Conservation (phyloP, 1,140 invertebrate genomes). For the Penaeus indicus region DNA sequence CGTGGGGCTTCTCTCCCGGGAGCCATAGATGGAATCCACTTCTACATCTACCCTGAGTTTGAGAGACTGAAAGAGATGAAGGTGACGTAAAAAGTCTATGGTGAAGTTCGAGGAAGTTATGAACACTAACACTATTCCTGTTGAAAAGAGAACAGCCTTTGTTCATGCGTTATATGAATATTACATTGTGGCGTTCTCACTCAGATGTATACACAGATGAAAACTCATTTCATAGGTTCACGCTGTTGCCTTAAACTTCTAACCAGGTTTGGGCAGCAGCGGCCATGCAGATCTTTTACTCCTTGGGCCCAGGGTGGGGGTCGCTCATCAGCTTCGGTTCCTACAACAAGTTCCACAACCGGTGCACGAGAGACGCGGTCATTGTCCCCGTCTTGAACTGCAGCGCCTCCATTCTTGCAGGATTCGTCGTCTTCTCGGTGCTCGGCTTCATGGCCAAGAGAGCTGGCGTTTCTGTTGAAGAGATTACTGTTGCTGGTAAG, state of each 20-base stretch:
- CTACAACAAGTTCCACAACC: conserved; percentile 77
- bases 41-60: conserved; percentile 65
- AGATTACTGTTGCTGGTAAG: conserved; percentile 63
- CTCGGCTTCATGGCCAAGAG: conserved; percentile 81
- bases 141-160: too few species aligned
- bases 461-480: conserved; percentile 70
- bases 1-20: conserved; percentile 85
- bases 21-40: conserved; percentile 68
- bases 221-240: background rate
- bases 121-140: too few species aligned
- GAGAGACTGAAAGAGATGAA: conserved; percentile 73
- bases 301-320: conserved; percentile 86
- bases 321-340: conserved; percentile 85
- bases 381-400: conserved; percentile 65
- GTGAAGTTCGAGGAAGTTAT: background rate
- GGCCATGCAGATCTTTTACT: conserved; percentile 89
- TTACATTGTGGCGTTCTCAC: background rate
- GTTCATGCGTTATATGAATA: too few species aligned
- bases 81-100: conserved; percentile 50
- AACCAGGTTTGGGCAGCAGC: conserved; percentile 81
- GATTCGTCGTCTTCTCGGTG: conserved; percentile 72
- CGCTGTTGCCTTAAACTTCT: background rate
- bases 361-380: conserved; percentile 60
- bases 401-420: conserved; percentile 64
- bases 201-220: background rate